Evolutionary conservation across 2,113 vertebrate species (phyloP).

Genomic region (Neofelis nebulosa): DNA sequence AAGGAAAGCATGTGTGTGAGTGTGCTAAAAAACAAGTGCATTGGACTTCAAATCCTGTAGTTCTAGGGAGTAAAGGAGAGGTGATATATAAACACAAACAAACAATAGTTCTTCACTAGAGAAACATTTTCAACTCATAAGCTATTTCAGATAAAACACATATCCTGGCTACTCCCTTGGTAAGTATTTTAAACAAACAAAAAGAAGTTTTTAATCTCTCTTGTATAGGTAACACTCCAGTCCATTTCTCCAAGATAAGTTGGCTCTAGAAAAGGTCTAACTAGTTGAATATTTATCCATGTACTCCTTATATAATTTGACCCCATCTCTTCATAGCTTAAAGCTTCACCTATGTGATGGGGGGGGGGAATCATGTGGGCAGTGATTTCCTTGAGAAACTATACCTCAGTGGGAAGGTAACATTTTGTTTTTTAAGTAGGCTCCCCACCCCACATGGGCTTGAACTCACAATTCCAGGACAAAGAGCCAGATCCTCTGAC

Average conservation of each 20-base stretch:
- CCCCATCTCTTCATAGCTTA: neutral
- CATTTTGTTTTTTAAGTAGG: too few relatives aligned
- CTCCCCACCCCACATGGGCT: too few relatives aligned
- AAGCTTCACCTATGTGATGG: too few relatives aligned
- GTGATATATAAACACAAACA: neutral
- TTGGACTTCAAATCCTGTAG: neutral
- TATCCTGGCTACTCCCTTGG: slow-evolving; percentile 59
- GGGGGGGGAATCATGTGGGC: neutral
- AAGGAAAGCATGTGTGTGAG: neutral
- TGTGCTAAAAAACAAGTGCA: neutral
- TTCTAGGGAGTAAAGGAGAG: neutral
- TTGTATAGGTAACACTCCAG: neutral
- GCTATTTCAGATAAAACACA: slow-evolving; percentile 22
- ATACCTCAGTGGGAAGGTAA: neutral
- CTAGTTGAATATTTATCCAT: neutral
- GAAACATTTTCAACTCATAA: slow-evolving; percentile 37
- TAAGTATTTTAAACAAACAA: slow-evolving; percentile 65
- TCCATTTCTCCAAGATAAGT: neutral
- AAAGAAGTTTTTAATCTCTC: neutral
- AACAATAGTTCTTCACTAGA: neutral
- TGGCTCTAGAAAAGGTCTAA: slow-evolving; percentile 19
- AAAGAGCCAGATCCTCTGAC: too few relatives aligned
- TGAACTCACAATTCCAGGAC: too few relatives aligned
- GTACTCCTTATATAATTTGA: neutral
- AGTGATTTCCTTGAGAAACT: neutral